phyloP scores from a whole-genome alignment of 2,113 vertebrate genomes.

The Vombatus ursinus region DNA sequence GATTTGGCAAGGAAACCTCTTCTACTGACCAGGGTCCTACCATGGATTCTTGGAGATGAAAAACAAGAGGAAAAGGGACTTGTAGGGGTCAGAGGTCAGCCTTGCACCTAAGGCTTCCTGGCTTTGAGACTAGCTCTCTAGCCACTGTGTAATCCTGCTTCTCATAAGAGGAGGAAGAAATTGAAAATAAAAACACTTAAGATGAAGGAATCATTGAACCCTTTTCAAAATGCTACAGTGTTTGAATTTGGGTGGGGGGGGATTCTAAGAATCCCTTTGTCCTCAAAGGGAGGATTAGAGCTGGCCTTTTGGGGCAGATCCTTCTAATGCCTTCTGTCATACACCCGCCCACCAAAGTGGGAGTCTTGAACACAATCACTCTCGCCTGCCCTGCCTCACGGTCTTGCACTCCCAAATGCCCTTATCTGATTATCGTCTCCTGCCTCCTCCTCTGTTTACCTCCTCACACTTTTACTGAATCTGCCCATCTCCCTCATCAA shows the following conservation, averaged over 20 bases:
- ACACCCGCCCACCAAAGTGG: background rate
- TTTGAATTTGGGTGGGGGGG: background rate
- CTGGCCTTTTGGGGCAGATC: background rate
- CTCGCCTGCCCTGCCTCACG: background rate
- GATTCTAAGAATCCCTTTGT: background rate
- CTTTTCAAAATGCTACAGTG: background rate
- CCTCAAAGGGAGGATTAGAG: background rate
- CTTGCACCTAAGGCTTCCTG: background rate
- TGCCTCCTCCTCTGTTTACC: background rate
- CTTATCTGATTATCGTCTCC: background rate
- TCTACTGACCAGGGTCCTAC: too few relatives aligned
- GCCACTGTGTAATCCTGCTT: background rate
- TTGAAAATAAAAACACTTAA: background rate
- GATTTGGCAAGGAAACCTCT: background rate
- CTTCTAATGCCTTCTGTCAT: background rate
- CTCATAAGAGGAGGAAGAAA: background rate
- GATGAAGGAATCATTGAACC: background rate
- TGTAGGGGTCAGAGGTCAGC: too few relatives aligned
- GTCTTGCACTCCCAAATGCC: background rate
- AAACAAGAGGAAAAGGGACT: too few relatives aligned
- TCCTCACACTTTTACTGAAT: background rate
- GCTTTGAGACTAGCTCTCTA: background rate
- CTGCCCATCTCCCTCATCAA: background rate
- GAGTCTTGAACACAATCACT: background rate
- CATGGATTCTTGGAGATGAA: background rate